Conservation (phyloP, 2,888 invertebrate species). For the Scrobipalpa costella region DNA sequence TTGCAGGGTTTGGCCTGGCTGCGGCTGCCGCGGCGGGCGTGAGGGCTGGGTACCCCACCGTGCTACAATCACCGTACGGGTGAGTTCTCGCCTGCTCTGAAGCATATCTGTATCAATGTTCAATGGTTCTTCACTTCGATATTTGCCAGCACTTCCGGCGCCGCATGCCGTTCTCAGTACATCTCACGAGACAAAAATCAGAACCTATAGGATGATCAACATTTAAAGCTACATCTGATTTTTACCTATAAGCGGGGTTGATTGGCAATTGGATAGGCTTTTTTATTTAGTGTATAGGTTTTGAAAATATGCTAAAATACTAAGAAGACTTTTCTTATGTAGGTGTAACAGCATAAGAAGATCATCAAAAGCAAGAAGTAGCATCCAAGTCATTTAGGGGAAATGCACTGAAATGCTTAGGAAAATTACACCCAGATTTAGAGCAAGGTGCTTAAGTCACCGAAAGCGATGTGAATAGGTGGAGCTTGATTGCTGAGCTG, state of each 20-base stretch:
- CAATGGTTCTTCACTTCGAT: slow-evolving; percentile 77
- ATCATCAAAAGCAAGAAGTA: neutral
- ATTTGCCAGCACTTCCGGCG: slow-evolving; percentile 78
- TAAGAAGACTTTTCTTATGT: neutral
- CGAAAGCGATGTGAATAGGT: slow-evolving; percentile 34
- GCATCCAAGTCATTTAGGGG: neutral
- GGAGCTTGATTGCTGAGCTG: slow-evolving; percentile 60
- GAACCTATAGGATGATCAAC: slow-evolving; percentile 40
- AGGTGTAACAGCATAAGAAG: slow-evolving; percentile 4
- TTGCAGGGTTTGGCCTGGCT: slow-evolving; percentile 73
- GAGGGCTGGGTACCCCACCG: slow-evolving; percentile 88
- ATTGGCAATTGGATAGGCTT: slow-evolving; percentile 7
- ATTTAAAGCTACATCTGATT: neutral
- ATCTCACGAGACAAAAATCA: slow-evolving; percentile 82
- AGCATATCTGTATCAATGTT: slow-evolving; percentile 71
- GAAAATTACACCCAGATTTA: slow-evolving; percentile 12
- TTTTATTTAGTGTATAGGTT: neutral
- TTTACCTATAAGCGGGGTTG: neutral
- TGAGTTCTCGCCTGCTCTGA: slow-evolving; percentile 79
- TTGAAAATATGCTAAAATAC: neutral
- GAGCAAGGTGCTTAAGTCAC: slow-evolving; percentile 7
- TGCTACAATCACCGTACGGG: slow-evolving; percentile 92
- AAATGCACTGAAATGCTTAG: slow-evolving; percentile 2
- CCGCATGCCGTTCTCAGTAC: slow-evolving; percentile 68
- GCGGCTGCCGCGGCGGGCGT: slow-evolving; percentile 84